Evolutionary conservation across 2,888 invertebrate species (phyloP).

Genomic region (Eristalis pertinax): DNA sequence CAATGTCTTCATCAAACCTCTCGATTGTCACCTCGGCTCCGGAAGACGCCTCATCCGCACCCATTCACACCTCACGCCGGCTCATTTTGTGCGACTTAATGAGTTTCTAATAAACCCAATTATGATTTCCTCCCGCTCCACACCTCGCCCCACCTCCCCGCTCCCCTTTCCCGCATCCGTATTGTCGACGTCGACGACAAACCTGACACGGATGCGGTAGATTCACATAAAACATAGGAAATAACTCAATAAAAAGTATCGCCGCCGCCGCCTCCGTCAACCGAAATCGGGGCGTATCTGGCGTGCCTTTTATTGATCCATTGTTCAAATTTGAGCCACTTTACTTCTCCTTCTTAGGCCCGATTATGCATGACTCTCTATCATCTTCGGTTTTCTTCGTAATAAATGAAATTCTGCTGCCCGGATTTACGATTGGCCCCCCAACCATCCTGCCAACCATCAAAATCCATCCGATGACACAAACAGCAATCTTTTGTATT

Average conservation of each 20-base stretch:
- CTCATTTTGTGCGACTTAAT: constrained; percentile 39
- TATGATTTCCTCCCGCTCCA: constrained; percentile 43
- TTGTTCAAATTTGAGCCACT: constrained; percentile 64
- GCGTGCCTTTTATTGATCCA: constrained; percentile 59
- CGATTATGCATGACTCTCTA: constrained; percentile 54
- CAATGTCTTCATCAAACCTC: constrained; percentile 54
- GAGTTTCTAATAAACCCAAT: constrained; percentile 69
- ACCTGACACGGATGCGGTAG: constrained; percentile 54
- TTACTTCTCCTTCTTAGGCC: constrained; percentile 28
- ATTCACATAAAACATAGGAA: constrained; percentile 59
- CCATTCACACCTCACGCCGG: background rate
- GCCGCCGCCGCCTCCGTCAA: background rate
- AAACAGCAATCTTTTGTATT: constrained; percentile 34
- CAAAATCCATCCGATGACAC: background rate
- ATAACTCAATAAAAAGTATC: constrained; percentile 65
- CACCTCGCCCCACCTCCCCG: background rate
- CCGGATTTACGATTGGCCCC: constrained; percentile 51
- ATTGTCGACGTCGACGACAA: constrained; percentile 14
- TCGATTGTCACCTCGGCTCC: constrained; percentile 54
- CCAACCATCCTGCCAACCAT: background rate
- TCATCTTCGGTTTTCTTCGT: constrained; percentile 21
- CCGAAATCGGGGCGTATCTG: background rate
- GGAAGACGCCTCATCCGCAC: background rate
- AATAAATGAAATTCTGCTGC: constrained; percentile 64
- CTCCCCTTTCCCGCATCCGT: background rate